These are phyloP conservation scores for Metallyticus violacea DNA, from an alignment of 2,888 invertebrate species.

Conservation along the genomic window DNA sequence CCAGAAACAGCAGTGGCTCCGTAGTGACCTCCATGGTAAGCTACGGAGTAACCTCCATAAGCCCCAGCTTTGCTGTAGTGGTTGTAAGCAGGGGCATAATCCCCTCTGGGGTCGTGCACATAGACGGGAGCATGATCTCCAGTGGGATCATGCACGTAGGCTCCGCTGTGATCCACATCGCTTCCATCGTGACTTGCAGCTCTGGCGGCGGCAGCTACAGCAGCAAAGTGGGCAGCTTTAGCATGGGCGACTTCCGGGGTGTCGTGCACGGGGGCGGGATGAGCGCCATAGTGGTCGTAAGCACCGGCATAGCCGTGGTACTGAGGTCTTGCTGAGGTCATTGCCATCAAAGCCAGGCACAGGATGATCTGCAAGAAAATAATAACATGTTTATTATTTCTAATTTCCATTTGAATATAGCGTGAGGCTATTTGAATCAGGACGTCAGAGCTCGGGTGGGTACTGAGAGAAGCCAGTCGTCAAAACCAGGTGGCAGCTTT, in stretches of 20 bases:
- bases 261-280: not conserved
- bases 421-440: too few species aligned
- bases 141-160: not conserved
- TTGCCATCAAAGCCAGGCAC: not conserved
- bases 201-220: not conserved
- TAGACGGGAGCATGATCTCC: not conserved
- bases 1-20: not conserved
- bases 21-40: not conserved
- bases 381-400: not conserved
- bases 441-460: too few species aligned
- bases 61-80: not conserved
- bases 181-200: not conserved
- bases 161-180: not conserved
- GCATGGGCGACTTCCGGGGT: not conserved
- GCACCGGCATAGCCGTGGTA: not conserved
- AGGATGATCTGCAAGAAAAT: not conserved
- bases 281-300: not conserved
- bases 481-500: too few species aligned
- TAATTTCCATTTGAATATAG: too few species aligned
- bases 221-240: not conserved
- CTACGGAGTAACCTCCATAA: not conserved
- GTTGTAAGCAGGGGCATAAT: not conserved
- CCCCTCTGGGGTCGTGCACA: not conserved
- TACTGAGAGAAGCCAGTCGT: too few species aligned
- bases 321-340: not conserved